Base-by-base conservation (phyloP, 2,888 invertebrate species). In the Iphiclides podalirius region DNA sequence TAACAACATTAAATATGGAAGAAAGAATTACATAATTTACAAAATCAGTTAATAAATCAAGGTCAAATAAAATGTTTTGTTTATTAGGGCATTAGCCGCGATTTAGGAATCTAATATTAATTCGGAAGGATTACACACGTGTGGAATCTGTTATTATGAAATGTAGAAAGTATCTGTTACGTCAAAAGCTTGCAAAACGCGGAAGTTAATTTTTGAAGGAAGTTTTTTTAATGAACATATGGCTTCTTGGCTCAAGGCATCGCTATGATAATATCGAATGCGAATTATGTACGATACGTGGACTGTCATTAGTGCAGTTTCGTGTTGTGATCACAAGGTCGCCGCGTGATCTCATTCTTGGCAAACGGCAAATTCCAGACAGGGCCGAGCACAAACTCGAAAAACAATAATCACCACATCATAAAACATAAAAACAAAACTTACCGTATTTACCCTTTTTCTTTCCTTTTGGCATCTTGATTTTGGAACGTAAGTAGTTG, bases 381-480 rank as follows among this genome's bases (percentile, higher is more conserved):
- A 35, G 15, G 17, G n/a, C 8, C 16, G 23, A 15, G 20, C 16
- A 26, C 14, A 56, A 39, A 41, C 50, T 33, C 37, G 37, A 9
- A 28, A 31, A 37, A 44, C 36, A 15, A 37, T 17, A 8, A 38
- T 16, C 2, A 20, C n/a, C 2, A 1, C 37, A 4, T 17, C 1
- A 17, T 13, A 41, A 8, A n/a, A 13, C 15, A 39, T 16, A 15
- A 33, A 48, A 11, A 20, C 11, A 31, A 53, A 53, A 75, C 91
- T 90, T 70, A 93, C 93, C 92, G 86, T 90, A 92, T 90, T 93
- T 93, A 89, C 92, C 92, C 90, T 91, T 93, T 88, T 92, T 92
- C 89, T 92, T 92, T 83, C 93, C 92, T 91, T 93, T 94, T 82
- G 94, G 94, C 94, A 94, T 94, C 55, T 52, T 69, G 54, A 55